Evolutionary conservation across 2,797 vertebrate genomes (phyloP), one percentile per base, ranked within the genome.

Genomic region (Brachyrhaphis roseni): DNA sequence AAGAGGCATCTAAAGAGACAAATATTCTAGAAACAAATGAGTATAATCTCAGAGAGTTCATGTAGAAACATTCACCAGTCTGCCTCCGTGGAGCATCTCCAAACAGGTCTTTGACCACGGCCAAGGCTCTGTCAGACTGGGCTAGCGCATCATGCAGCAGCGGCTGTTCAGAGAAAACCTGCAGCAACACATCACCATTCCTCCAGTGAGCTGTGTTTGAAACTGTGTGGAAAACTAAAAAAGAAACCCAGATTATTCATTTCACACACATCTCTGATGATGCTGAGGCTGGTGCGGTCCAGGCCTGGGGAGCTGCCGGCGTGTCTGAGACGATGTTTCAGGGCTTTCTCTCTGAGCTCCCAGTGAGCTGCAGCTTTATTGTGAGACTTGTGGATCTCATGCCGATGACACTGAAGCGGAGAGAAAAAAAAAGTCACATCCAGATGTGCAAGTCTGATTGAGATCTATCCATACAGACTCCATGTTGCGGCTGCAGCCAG

Each of bases 141-240:
- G 96, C 93, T 85, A 98, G 86, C 4, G 96, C 96, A 84, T 98
- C 97, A 74, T 96, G 96, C 73, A 97, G 92, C 89, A 95, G 94
- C 90, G 97, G 95, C 88, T 98, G 96, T 86, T 97, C 97, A 80
- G 96, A 98, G 82, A 98, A 96, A 83, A 98, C 96, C 97, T 99
- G 92, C 79, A 93, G 76, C 43, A 86, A 86, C 7, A 84, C 73
- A 85, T 0, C 51, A 28, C 3, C 62, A 51, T 13, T 28, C 13
- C 23, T 23, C 18, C 28, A 20, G 11, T 74, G 46, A 74, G 10
- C 71, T 62, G 26, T 12, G 16, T 31, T 72, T 64, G 62, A 68
- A 57, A 73, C 15, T 43, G 20, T 28, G 83, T 47, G 74, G 31
- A 31, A 74, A 5, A 62, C 5, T 34, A 11, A 8, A 53, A 23